Percentiles rank a stretch among this genome's conserved stretches.
These are phyloP conservation scores for Podarcis siculus DNA, from an alignment of 2,797 vertebrate genomes.

Conservation along the genomic window DNA sequence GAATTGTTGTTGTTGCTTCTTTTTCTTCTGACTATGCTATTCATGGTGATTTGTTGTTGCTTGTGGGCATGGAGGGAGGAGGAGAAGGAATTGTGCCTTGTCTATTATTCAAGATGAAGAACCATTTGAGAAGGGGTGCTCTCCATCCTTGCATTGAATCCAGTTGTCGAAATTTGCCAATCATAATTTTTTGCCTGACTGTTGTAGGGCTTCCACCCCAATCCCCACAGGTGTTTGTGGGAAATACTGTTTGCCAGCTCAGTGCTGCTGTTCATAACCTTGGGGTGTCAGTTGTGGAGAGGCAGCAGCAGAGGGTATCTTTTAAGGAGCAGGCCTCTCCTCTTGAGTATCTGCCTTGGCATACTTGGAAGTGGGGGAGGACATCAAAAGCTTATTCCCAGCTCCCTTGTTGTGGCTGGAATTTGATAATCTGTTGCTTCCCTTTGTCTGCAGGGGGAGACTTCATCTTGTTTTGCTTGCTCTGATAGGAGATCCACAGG, in stretches of 20 bases:
- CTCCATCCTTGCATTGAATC: too few relatives aligned
- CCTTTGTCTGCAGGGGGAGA: conserved; percentile 14
- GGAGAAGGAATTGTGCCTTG: neutral
- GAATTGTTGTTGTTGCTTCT: too few relatives aligned
- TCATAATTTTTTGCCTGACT: neutral
- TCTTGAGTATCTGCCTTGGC: neutral
- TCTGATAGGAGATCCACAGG: neutral
- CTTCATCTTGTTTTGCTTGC: conserved; percentile 21
- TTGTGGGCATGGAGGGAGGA: neutral
- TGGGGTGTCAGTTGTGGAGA: neutral
- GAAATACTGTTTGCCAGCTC: too few relatives aligned
- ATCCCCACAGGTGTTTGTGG: neutral
- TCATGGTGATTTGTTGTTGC: neutral
- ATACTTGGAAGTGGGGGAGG: neutral
- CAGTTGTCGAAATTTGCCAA: too few relatives aligned
- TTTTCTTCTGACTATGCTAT: too few relatives aligned
- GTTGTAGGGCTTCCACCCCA: neutral
- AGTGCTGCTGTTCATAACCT: too few relatives aligned
- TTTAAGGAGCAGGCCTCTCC: too few relatives aligned
- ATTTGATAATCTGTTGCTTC: neutral
- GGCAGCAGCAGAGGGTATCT: neutral
- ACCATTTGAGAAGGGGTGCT: neutral
- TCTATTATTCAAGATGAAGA: neutral
- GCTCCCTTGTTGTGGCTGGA: conserved; percentile 7
- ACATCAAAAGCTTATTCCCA: neutral